Evolutionary conservation across 2,113 vertebrate species (phyloP).

Genomic region (Oreotragus oreotragus): DNA sequence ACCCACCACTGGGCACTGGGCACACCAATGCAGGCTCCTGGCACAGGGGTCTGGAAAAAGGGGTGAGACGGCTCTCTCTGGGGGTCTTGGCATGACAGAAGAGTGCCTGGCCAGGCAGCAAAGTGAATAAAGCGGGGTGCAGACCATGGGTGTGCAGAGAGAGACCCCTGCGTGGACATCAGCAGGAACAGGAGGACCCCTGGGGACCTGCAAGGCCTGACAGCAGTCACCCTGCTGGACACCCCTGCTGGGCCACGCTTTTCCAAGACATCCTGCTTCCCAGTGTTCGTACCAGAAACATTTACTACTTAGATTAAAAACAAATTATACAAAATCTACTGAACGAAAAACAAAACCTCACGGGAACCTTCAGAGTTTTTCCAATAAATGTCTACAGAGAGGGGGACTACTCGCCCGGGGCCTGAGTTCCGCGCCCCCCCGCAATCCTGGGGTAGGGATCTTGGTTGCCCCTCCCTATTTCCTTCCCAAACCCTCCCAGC

Average conservation of each 20-base stretch:
- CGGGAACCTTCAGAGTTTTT: neutral
- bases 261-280: neutral
- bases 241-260: neutral
- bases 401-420: too few relatives aligned
- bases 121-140: rapidly evolving
- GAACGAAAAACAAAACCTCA: neutral
- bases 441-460: rapidly evolving
- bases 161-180: neutral
- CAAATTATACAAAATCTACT: neutral
- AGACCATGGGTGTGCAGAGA: too few relatives aligned
- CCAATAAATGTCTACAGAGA: neutral
- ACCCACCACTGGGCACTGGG: neutral
- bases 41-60: neutral
- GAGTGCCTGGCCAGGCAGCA: neutral
- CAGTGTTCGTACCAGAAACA: neutral
- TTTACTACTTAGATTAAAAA: neutral
- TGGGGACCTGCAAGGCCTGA: neutral
- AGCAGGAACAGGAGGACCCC: neutral
- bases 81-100: rapidly evolving
- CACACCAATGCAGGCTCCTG: neutral
- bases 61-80: neutral
- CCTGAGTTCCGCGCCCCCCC: neutral
- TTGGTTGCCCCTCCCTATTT: rapidly evolving
- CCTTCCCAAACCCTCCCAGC: neutral
- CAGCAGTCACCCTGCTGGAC: neutral